A percentile compares a stretch with the other conserved stretches of the same genome.
phyloP scores from a whole-genome alignment of 2,888 invertebrate genomes.

The Nysson spinosus region DNA sequence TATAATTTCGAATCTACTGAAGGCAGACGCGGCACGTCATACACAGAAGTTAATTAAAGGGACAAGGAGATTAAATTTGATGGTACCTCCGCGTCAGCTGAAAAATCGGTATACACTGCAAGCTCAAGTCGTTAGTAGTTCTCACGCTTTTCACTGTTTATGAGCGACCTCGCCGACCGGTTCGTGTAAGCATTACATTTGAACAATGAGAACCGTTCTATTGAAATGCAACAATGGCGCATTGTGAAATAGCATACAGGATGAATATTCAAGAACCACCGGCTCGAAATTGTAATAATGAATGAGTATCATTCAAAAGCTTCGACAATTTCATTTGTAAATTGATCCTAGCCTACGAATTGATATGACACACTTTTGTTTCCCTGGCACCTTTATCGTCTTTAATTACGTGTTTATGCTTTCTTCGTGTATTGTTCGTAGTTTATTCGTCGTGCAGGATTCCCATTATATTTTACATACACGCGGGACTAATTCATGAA shows the following conservation, averaged over 20 bases:
- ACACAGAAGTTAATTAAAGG: constrained; percentile 46
- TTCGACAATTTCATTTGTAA: constrained; percentile 38
- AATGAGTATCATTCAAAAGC: constrained; percentile 45
- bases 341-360: not conserved
- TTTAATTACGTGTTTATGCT: not conserved
- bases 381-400: not conserved
- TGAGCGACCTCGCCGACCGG: constrained; percentile 35
- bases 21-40: not conserved
- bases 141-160: constrained; percentile 50
- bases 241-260: constrained; percentile 50
- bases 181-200: constrained; percentile 47
- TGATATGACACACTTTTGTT: constrained; percentile 2
- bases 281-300: constrained; percentile 47
- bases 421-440: not conserved
- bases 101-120: constrained; percentile 42
- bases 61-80: constrained; percentile 28
- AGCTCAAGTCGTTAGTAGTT: constrained; percentile 25
- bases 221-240: constrained; percentile 56
- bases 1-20: constrained; percentile 7
- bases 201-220: constrained; percentile 58
- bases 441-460: not conserved
- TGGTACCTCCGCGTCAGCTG: constrained; percentile 8
- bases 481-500: no score
- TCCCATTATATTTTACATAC: not conserved
- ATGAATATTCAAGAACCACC: constrained; percentile 58